phyloP scores from a whole-genome alignment of 2,113 vertebrate species.

The Lepus americanus region DNA sequence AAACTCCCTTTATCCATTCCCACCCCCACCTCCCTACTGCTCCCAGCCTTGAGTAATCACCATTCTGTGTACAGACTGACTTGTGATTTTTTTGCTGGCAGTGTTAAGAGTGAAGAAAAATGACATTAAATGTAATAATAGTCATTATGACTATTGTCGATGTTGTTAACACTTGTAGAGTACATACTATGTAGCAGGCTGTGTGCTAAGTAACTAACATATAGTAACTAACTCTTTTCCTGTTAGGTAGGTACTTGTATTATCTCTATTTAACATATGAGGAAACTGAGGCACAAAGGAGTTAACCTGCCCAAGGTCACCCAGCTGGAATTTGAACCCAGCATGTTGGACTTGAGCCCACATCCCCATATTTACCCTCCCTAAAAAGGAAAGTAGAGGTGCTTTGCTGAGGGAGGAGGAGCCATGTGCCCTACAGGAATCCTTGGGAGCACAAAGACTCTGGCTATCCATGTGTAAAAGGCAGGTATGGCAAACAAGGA shows the following conservation, averaged over 20 bases:
- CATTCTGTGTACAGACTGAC: no score
- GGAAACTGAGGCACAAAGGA: neutral
- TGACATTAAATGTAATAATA: neutral
- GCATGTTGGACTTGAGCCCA: neutral
- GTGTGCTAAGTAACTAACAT: neutral
- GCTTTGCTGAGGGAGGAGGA: no score
- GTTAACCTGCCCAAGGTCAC: neutral
- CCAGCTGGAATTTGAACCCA: slow-evolving; percentile 3
- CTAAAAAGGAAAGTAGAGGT: no score
- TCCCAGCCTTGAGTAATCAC: no score
- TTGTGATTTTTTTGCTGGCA: neutral
- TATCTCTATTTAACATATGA: neutral
- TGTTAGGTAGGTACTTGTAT: neutral
- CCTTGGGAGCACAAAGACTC: neutral
- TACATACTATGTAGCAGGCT: neutral
- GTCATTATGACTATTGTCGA: no score
- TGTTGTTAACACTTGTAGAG: neutral
- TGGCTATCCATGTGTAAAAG: neutral
- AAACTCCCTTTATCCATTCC: no score
- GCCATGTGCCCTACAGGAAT: neutral
- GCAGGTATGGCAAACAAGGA: neutral
- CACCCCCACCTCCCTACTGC: no score
- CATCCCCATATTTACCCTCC: neutral
- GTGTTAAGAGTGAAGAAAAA: neutral
- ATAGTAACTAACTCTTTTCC: neutral